Conservation (phyloP, 2,888 invertebrate genomes). For the Chloromyia formosa region DNA sequence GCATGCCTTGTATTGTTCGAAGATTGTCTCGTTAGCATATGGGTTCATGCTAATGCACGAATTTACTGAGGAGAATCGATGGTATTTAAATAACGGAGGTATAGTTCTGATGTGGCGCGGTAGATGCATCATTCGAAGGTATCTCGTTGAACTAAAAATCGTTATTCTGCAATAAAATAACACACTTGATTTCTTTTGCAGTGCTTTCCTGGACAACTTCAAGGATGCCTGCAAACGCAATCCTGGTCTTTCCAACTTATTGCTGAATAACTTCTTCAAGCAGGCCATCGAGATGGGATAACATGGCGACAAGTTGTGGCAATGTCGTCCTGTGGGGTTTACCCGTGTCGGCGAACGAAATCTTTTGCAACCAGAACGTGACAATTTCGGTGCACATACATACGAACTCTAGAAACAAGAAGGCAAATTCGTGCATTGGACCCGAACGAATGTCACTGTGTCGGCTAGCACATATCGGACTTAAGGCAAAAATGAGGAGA, state of each 20-base stretch:
- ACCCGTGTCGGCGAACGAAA: conserved; percentile 89
- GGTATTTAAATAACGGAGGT: conserved; percentile 97
- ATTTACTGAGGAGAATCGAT: conserved; percentile 88
- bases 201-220: conserved; percentile 88
- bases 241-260: conserved; percentile 83
- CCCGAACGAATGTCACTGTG: conserved; percentile 95
- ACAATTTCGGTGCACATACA: conserved; percentile 99
- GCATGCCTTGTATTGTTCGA: conserved; percentile 94
- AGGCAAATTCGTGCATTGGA: conserved; percentile 96
- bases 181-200: conserved; percentile 60
- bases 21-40: conserved; percentile 98
- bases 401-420: conserved; percentile 89
- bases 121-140: conserved; percentile 97
- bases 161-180: not conserved
- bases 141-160: too few relatives aligned
- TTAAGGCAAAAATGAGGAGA: conserved; percentile 60
- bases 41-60: conserved; percentile 95
- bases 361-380: conserved; percentile 94
- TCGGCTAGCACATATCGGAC: conserved; percentile 92
- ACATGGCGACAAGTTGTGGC: conserved; percentile 84
- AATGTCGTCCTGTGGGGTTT: conserved; percentile 80
- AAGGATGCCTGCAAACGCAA: conserved; percentile 93
- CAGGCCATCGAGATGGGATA: conserved; percentile 83
- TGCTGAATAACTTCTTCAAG: conserved; percentile 93
- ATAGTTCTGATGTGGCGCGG: conserved; percentile 99